Evolutionary conservation across 2,797 vertebrate genomes (phyloP).

Genomic region (Anomalospiza imberbis): DNA sequence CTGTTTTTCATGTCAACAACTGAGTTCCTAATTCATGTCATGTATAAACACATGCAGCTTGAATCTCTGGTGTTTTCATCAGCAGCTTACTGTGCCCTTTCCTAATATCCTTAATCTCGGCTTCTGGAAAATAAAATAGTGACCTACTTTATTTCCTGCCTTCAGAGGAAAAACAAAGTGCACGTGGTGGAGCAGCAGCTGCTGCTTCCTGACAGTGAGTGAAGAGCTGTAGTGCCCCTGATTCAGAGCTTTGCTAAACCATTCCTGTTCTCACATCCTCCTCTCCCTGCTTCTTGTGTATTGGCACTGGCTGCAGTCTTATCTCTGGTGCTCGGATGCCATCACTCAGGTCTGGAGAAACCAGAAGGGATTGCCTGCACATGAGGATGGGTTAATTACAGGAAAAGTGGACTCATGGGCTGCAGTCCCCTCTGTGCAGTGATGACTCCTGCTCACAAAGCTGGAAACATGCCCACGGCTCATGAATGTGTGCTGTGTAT

Average conservation of each 20-base stretch:
- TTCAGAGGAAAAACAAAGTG: constrained; percentile 16
- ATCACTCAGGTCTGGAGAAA: neutral
- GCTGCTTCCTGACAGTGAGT: neutral
- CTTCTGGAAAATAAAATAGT: constrained; percentile 51
- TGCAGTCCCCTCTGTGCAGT: neutral
- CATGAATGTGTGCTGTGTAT: neutral
- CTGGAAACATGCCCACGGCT: neutral
- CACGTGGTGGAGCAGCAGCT: constrained; percentile 30
- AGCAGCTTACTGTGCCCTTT: constrained; percentile 23
- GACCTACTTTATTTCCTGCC: constrained; percentile 59
- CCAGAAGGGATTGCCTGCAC: neutral
- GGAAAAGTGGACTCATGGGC: neutral
- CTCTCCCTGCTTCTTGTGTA: fast-evolving
- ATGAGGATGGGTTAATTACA: neutral
- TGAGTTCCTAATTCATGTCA: neutral
- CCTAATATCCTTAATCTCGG: constrained; percentile 53
- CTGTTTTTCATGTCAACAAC: neutral
- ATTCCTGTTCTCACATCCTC: neutral
- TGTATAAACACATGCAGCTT: neutral
- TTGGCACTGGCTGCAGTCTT: neutral
- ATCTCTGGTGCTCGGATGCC: neutral
- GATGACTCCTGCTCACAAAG: neutral
- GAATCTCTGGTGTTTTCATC: constrained; percentile 8
- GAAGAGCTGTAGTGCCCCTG: neutral
- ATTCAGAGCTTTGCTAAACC: neutral